Evolutionary conservation across 2,888 invertebrate genomes (phyloP).

Genomic region (Andrena hattorfiana): DNA sequence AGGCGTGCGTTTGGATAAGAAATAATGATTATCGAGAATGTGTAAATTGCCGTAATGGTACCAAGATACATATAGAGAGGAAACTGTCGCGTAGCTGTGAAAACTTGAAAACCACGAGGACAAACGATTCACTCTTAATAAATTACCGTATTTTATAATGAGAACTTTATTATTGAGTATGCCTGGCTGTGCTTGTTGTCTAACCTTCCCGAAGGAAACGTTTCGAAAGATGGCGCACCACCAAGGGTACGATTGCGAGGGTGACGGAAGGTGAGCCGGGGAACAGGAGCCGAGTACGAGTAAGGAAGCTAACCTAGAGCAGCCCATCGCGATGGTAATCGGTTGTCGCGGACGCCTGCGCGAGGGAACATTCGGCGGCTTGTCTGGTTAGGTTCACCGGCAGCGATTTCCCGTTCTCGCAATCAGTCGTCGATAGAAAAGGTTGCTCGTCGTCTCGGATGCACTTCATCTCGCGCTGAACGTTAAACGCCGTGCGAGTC

Average conservation of each 20-base stretch:
- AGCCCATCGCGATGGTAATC: too few relatives aligned
- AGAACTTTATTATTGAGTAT: conserved; percentile 52
- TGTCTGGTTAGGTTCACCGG: conserved; percentile 39
- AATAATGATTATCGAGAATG: conserved; percentile 45
- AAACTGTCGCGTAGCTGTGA: conserved; percentile 61
- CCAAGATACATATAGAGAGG: conserved; percentile 32
- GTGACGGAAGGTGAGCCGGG: background rate
- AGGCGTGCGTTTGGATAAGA: conserved; percentile 49
- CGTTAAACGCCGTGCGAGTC: background rate
- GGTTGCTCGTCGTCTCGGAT: conserved; percentile 53
- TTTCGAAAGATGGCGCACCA: background rate
- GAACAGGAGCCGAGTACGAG: conserved; percentile 46
- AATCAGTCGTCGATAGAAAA: conserved; percentile 71
- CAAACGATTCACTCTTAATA: conserved; percentile 78
- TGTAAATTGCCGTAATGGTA: conserved; percentile 49
- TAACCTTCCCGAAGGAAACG: background rate
- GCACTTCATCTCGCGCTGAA: conserved; percentile 22
- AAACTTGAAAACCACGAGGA: conserved; percentile 66
- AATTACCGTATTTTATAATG: conserved; percentile 82
- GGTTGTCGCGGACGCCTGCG: conserved; percentile 67
- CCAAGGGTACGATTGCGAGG: background rate
- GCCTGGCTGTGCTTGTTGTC: background rate
- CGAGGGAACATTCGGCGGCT: conserved; percentile 59
- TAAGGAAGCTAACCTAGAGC: background rate
- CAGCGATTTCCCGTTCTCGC: conserved; percentile 72